Evolutionary conservation across 2,797 vertebrate species (phyloP).

Genomic region (Lacerta agilis): DNA sequence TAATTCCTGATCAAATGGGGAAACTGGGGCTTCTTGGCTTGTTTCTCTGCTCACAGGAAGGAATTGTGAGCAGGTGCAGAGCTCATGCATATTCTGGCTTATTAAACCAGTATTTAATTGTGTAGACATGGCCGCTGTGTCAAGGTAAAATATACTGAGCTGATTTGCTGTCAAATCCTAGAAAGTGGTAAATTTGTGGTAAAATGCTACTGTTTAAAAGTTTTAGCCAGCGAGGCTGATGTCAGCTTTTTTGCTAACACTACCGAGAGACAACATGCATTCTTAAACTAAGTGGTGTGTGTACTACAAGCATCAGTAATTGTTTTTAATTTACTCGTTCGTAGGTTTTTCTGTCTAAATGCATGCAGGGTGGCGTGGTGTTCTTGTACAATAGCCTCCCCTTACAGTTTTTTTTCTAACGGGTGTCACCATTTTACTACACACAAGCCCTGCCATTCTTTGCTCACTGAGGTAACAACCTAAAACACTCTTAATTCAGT

Average conservation of each 20-base stretch:
- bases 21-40: neutral
- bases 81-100: neutral
- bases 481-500: neutral
- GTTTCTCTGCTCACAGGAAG: neutral
- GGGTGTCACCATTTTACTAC: neutral
- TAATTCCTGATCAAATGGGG: neutral
- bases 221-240: too few species aligned
- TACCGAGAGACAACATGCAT: neutral
- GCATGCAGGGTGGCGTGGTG: neutral
- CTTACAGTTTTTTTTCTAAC: neutral
- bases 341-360: neutral
- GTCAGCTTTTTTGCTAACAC: neutral
- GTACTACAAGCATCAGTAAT: neutral
- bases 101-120: neutral
- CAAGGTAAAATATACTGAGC: neutral
- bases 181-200: neutral
- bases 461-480: neutral
- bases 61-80: neutral
- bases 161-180: neutral
- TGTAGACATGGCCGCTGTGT: neutral
- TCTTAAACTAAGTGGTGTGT: neutral
- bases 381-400: neutral
- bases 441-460: neutral
- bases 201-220: neutral
- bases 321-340: neutral